Evolutionary conservation across 1,140 invertebrate species (phyloP).

Genomic region (Mya arenaria): DNA sequence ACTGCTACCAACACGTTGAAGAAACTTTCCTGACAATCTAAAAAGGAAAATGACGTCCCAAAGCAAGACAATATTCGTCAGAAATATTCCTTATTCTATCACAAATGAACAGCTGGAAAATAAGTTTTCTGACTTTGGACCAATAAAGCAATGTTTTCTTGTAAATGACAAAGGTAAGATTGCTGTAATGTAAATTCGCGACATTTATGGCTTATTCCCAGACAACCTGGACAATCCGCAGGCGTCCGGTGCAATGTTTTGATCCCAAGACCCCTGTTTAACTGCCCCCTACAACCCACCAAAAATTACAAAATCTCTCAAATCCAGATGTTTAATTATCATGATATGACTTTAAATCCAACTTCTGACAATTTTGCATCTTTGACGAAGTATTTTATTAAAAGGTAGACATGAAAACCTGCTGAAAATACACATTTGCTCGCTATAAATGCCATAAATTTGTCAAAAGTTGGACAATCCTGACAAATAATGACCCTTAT

Average conservation of each 20-base stretch:
- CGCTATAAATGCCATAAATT: no score
- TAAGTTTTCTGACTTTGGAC: constrained; percentile 67
- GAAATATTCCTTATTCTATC: constrained; percentile 66
- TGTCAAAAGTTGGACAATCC: no score
- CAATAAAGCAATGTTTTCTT: constrained; percentile 69
- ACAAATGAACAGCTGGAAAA: constrained; percentile 64
- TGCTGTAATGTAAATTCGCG: constrained; percentile 28
- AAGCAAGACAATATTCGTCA: constrained; percentile 67
- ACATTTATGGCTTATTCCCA: neutral
- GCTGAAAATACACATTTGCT: no score
- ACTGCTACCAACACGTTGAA: no score
- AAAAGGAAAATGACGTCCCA: neutral
- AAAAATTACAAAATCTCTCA: neutral
- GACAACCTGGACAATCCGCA: neutral
- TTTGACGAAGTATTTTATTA: no score
- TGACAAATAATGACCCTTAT: no score
- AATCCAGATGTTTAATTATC: neutral
- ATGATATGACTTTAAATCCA: neutral
- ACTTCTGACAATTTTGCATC: neutral
- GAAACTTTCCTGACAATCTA: no score
- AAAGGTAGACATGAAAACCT: no score
- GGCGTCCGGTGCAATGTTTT: neutral
- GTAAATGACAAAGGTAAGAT: constrained; percentile 69
- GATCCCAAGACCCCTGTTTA: neutral
- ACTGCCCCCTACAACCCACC: no score